Conservation (phyloP, 2,113 vertebrate species). For the Thamnophis sirtalis region DNA sequence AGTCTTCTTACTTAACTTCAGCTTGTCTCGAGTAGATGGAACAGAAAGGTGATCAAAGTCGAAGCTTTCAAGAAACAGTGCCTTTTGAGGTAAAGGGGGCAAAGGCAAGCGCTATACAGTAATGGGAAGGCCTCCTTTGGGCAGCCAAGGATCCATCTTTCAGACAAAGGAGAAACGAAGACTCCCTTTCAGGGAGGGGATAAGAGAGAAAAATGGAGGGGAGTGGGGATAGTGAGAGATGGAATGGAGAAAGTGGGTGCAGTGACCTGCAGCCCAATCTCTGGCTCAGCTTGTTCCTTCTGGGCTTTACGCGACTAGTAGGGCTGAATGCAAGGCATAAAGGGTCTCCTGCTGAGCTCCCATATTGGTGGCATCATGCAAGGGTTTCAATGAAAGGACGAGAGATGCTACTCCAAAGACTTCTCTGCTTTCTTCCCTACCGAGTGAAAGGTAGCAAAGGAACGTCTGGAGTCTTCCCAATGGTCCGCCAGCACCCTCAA, state of each 20-base stretch:
- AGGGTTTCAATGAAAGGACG: background rate
- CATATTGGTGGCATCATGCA: background rate
- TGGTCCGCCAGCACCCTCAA: slow-evolving; percentile 51
- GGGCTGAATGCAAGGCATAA: background rate
- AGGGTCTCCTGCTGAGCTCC: background rate
- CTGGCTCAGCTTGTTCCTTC: background rate
- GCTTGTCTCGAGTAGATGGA: slow-evolving; percentile 76
- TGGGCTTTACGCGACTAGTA: background rate
- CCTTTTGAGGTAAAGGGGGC: slow-evolving; percentile 35
- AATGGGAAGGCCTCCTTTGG: slow-evolving; percentile 14
- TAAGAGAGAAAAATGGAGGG: background rate
- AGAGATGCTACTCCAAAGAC: slow-evolving; percentile 13
- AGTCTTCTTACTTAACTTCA: slow-evolving; percentile 67
- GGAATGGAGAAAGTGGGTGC: background rate
- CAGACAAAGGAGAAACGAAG: slow-evolving; percentile 63
- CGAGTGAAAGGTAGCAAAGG: slow-evolving; percentile 59
- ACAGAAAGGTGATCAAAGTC: slow-evolving; percentile 68
- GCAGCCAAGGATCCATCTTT: slow-evolving; percentile 7
- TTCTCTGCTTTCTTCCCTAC: slow-evolving; percentile 54
- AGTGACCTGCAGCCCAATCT: background rate
- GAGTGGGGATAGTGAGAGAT: too few species aligned
- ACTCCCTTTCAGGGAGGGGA: background rate
- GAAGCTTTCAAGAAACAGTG: slow-evolving; percentile 48
- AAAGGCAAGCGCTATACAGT: slow-evolving; percentile 52
- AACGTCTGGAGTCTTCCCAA: slow-evolving; percentile 42